Conservation (phyloP, 2,888 invertebrate species). For the Lepidocyrtoides sp. region DNA sequence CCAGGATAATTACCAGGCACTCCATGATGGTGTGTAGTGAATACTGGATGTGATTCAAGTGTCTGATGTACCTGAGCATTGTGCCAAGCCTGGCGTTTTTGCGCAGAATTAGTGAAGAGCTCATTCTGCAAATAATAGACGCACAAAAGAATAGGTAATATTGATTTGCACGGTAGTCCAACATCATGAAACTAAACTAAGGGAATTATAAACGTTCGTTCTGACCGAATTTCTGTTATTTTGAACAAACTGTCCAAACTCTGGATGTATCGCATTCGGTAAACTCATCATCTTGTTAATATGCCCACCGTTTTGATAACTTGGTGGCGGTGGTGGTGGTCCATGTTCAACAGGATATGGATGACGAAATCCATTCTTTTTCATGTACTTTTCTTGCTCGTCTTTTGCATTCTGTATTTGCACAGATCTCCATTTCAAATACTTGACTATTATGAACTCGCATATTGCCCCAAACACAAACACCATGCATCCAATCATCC, state of each 20-base stretch:
- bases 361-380: not conserved
- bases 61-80: slow-evolving; percentile 16
- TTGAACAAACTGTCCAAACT: not conserved
- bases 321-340: not conserved
- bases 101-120: slow-evolving; percentile 10
- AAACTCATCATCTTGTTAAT: not conserved
- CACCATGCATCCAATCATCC: slow-evolving; percentile 97
- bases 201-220: not conserved
- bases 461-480: slow-evolving; percentile 94
- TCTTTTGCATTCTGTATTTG: slow-evolving; percentile 87
- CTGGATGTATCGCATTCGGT: not conserved
- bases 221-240: not conserved
- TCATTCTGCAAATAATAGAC: not conserved
- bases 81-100: slow-evolving; percentile 62
- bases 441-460: slow-evolving; percentile 94
- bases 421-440: slow-evolving; percentile 89
- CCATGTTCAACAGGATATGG: not conserved
- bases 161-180: too few species aligned
- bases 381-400: slow-evolving; percentile 51
- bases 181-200: too few species aligned
- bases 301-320: not conserved
- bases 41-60: not conserved
- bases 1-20: slow-evolving; percentile 19
- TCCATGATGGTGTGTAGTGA: not conserved
- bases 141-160: too few species aligned